These are phyloP conservation scores for Camarhynchus parvulus DNA, from an alignment of 2,113 vertebrate species.

Conservation along the genomic window DNA sequence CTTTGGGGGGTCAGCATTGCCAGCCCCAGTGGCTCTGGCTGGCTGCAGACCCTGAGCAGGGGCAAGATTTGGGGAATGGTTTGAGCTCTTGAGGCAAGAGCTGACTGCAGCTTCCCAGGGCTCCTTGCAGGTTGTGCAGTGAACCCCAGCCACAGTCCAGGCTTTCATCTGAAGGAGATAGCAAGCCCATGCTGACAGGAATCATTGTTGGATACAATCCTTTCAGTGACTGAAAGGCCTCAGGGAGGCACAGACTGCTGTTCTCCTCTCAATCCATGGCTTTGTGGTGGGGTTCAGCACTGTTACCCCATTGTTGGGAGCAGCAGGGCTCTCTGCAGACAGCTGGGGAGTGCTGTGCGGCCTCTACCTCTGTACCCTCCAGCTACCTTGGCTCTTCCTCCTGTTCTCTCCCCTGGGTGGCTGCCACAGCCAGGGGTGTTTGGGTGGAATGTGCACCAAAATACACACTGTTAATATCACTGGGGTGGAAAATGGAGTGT, in stretches of 20 bases:
- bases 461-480: neutral
- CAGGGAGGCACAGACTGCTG: neutral
- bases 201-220: neutral
- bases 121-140: neutral
- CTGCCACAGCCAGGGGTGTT: neutral
- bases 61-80: neutral
- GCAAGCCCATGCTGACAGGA: accelerated
- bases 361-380: neutral
- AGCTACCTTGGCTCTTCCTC: neutral
- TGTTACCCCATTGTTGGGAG: accelerated
- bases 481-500: slow-evolving; percentile 27
- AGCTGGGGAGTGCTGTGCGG: neutral
- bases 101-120: neutral
- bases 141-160: neutral
- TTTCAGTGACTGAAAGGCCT: neutral
- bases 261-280: neutral
- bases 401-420: neutral
- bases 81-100: neutral
- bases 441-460: slow-evolving; percentile 10
- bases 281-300: neutral
- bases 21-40: neutral
- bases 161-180: neutral
- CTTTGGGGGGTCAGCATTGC: neutral
- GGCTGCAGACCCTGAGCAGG: neutral
- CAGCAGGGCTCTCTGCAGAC: neutral